A percentile compares a stretch with the other conserved stretches of the same genome.
Conservation (phyloP, 2,113 vertebrate species). For the Taurulus bubalis region DNA sequence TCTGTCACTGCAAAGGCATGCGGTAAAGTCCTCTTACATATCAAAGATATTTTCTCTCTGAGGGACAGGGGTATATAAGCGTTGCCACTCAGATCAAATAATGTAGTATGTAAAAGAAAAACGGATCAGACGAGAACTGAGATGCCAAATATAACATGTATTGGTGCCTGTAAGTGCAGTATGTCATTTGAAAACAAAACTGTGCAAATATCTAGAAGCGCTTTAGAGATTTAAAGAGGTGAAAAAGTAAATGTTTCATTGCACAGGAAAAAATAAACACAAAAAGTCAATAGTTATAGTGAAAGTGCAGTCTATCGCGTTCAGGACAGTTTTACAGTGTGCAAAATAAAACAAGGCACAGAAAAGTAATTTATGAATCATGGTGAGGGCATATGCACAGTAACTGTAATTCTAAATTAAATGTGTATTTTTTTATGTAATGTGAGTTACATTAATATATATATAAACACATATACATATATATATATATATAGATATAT, state of each 20-base stretch:
- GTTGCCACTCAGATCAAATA: not conserved
- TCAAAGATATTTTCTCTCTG: not conserved
- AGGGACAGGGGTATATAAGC: not conserved
- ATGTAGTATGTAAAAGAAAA: not conserved
- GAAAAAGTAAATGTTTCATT: not conserved
- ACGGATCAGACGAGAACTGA: not conserved
- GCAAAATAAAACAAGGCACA: constrained; percentile 67
- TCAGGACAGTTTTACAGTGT: constrained; percentile 7
- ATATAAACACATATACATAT: too few species aligned
- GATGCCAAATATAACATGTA: not conserved
- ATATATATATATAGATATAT: too few species aligned
- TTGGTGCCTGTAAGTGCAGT: too few species aligned
- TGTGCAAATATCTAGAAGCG: constrained; percentile 9
- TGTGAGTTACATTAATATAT: too few species aligned
- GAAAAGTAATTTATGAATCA: constrained; percentile 10
- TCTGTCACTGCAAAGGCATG: constrained; percentile 3
- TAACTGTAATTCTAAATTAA: not conserved
- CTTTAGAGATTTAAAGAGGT: not conserved
- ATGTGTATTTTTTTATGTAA: too few species aligned
- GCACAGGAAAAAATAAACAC: not conserved
- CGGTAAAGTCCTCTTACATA: not conserved
- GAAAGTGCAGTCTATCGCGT: constrained; percentile 1
- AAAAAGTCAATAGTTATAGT: not conserved
- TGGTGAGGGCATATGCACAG: not conserved
- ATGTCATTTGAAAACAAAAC: not conserved